Evolutionary conservation across 2,797 vertebrate species (phyloP).

Genomic region (Sebastes vulpes): DNA sequence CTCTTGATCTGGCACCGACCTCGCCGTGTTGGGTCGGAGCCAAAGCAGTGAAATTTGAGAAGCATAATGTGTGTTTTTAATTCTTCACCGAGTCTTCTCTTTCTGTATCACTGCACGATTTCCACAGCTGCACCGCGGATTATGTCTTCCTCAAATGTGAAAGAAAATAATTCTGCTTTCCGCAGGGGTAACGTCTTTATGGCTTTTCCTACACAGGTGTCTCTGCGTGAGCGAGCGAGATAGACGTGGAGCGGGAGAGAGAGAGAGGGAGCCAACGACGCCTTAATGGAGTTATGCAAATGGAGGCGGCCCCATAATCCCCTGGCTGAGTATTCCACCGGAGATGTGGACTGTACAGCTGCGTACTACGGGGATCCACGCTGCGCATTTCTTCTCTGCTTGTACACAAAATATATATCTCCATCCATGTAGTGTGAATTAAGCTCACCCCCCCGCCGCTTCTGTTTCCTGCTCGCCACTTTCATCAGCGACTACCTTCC

Average conservation of each 20-base stretch:
- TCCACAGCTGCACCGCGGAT: slow-evolving; percentile 71
- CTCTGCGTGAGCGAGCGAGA: slow-evolving; percentile 54
- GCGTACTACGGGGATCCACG: slow-evolving; percentile 43
- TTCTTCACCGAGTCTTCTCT: slow-evolving; percentile 24
- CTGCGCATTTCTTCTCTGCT: slow-evolving; percentile 24
- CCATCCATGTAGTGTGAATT: slow-evolving; percentile 54
- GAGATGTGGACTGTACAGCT: slow-evolving; percentile 73
- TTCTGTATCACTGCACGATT: slow-evolving; percentile 65
- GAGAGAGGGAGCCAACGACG: slow-evolving; percentile 32
- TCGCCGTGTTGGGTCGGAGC: slow-evolving; percentile 9
- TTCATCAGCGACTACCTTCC: slow-evolving; percentile 31
- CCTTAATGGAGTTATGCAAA: slow-evolving; percentile 85
- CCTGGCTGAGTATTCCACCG: slow-evolving; percentile 68
- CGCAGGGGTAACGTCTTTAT: slow-evolving; percentile 66
- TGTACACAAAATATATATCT: slow-evolving; percentile 43
- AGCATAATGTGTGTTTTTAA: not conserved
- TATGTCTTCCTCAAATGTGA: slow-evolving; percentile 59
- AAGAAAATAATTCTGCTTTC: slow-evolving; percentile 71
- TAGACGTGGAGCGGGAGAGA: slow-evolving; percentile 37
- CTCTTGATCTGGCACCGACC: not conserved
- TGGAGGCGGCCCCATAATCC: slow-evolving; percentile 71
- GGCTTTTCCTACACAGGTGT: slow-evolving; percentile 76
- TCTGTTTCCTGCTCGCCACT: slow-evolving; percentile 34
- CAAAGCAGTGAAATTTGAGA: slow-evolving; percentile 2
- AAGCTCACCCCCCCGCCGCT: slow-evolving; percentile 36